These are phyloP conservation scores for Hemibagrus guttatus DNA, from an alignment of 2,797 vertebrate species.

Conservation along the genomic window DNA sequence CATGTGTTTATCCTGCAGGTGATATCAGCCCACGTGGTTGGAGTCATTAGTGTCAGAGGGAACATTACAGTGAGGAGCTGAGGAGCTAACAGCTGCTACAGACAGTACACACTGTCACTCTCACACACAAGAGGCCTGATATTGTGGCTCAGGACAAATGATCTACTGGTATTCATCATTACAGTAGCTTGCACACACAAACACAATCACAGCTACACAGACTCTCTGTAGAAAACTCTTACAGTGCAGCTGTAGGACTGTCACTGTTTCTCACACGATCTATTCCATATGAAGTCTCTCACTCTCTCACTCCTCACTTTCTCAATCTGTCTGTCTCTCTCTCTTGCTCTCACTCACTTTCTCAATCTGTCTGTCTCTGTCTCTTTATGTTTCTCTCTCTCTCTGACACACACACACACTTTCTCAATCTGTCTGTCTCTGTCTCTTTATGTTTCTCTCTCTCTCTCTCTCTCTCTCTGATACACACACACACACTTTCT, in stretches of 20 bases:
- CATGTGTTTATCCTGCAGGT: neutral
- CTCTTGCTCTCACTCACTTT: neutral
- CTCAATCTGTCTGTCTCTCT: neutral
- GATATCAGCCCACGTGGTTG: conserved; percentile 47
- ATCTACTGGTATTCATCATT: conserved; percentile 60
- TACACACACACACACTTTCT: too few relatives aligned
- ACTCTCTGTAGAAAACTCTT: neutral
- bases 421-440: too few relatives aligned
- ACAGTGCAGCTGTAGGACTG: neutral
- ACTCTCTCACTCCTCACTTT: neutral
- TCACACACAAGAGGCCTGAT: conserved; percentile 64
- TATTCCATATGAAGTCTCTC: neutral
- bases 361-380: neutral
- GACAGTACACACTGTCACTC: conserved; percentile 69
- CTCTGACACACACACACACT: too few relatives aligned
- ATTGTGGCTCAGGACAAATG: conserved; percentile 63
- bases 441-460: neutral
- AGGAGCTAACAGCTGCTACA: conserved; percentile 57
- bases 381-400: too few relatives aligned
- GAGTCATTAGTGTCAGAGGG: conserved; percentile 41
- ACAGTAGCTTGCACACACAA: neutral
- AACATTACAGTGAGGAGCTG: conserved; percentile 25
- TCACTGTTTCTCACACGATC: neutral
- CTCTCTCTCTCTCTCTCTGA: neutral
- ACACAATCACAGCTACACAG: neutral